phyloP scores from a whole-genome alignment of 2,797 vertebrate species.

The Synaphobranchus kaupii region DNA sequence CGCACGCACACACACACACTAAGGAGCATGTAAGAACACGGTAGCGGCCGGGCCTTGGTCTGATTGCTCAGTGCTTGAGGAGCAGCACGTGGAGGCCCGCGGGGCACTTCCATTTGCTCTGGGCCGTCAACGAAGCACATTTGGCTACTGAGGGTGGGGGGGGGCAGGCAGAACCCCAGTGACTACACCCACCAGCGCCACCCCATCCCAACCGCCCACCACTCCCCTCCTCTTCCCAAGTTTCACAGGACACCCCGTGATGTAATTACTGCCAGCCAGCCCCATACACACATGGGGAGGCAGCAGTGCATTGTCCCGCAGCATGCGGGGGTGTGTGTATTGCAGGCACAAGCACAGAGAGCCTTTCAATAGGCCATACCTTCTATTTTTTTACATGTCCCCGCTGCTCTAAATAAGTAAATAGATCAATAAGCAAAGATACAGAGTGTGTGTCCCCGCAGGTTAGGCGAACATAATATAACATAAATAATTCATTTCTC shows the following conservation, averaged over 20 bases:
- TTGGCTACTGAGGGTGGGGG: background rate
- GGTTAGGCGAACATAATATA: slow-evolving; percentile 28
- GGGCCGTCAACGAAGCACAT: slow-evolving; percentile 33
- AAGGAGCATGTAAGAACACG: slow-evolving; percentile 31
- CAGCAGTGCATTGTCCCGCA: slow-evolving; percentile 13
- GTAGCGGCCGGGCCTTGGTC: slow-evolving; percentile 22
- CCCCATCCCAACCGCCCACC: slow-evolving; percentile 10
- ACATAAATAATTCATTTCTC: slow-evolving; percentile 29
- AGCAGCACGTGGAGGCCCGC: background rate
- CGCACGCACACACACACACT: background rate
- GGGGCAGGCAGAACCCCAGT: slow-evolving; percentile 25
- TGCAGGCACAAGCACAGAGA: background rate
- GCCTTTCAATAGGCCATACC: background rate
- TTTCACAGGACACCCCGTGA: slow-evolving; percentile 48
- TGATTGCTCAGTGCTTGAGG: background rate
- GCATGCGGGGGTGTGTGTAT: background rate
- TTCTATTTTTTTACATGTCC: slow-evolving; percentile 12
- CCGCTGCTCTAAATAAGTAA: slow-evolving; percentile 11
- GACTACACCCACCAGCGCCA: slow-evolving; percentile 8
- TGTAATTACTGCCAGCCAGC: slow-evolving; percentile 53
- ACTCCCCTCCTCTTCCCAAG: background rate
- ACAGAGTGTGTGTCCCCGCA: background rate
- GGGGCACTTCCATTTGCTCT: slow-evolving; percentile 22
- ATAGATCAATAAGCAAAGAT: slow-evolving; percentile 22
- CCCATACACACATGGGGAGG: slow-evolving; percentile 54